Base-by-base conservation (phyloP, 1,140 invertebrate species). In the Saccostrea cuccullata region DNA sequence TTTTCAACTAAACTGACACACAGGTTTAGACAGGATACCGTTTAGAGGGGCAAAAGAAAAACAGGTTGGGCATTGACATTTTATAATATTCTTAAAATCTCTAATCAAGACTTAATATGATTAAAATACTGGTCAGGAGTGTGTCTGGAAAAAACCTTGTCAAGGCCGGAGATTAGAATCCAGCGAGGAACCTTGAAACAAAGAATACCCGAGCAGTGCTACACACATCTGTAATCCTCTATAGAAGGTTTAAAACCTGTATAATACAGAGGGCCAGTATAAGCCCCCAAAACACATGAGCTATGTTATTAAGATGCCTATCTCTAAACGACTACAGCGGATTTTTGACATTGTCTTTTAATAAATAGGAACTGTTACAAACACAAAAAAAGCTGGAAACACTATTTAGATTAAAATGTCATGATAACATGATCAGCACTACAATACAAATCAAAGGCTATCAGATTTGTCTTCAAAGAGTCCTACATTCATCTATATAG, bases 311-410 rank as follows among this genome's bases (percentile, higher is more conserved):
- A 5, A 77, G 70, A 77, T 77, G 23, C 11, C 26, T 30, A 77
- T 77, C 70, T 77, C 2, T 77, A 26, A 77, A 77, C 36, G 70
- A 77, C 70, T 77, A 12, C 70, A 30, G 70, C 13, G 26, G 70
- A 77, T 77, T 77, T 26, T 36, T 77, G 23, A 36, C 70, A 77
- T 36, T 77, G 70, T 77, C 67, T 73, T 73, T 5, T 73, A 73
- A 73, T 73, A 73, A 73, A 73, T 73, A 23, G 23, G 70, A 77
- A 77, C 23, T 77, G 70, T 77, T 77, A 77, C 70, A 77, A 23
- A 77, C 47, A 47, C 47, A 47, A 47, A 2, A 77, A 30, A 13
- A 77, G 30, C 70, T 36, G 26, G 70, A 77, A 77, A 77, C 70
- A 77, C 23, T 36, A 30, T 8, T 30, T 64, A 30, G 70, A 77